A percentile compares a stretch with the other conserved stretches of the same genome.
phyloP scores from a whole-genome alignment of 2,797 vertebrate genomes.

The Bradypodion ventrale region DNA sequence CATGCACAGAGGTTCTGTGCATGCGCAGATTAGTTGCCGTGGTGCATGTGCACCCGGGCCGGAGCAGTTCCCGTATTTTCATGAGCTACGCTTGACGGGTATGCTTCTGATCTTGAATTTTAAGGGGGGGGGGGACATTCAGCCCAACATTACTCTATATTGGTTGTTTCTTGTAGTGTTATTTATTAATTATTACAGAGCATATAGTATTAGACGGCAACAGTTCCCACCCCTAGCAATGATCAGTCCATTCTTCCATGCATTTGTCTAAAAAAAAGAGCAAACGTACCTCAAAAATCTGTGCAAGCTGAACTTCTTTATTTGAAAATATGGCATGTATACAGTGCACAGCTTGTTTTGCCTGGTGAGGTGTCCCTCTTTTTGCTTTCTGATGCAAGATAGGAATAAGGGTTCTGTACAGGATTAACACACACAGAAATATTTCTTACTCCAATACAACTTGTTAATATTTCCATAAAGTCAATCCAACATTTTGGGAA shows the following conservation, averaged over 20 bases:
- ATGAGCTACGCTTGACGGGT: too few relatives aligned
- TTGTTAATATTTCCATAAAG: neutral
- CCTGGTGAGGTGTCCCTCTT: slow-evolving; percentile 97
- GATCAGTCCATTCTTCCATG: neutral
- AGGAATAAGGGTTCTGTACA: slow-evolving; percentile 93
- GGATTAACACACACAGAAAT: slow-evolving; percentile 52
- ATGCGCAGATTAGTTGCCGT: too few relatives aligned
- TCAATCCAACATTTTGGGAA: neutral
- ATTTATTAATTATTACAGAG: neutral
- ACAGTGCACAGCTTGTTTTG: slow-evolving; percentile 98
- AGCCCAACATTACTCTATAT: neutral
- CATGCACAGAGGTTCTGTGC: too few relatives aligned
- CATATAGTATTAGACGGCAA: neutral
- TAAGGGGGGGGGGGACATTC: neutral
- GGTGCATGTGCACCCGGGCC: too few relatives aligned
- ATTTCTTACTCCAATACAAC: neutral
- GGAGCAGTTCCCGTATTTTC: too few relatives aligned
- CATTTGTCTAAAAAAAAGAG: neutral
- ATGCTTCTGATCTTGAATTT: too few relatives aligned
- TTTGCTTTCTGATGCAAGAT: slow-evolving; percentile 99
- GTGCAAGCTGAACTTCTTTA: slow-evolving; percentile 98
- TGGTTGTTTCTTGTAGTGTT: neutral
- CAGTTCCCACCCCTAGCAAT: neutral
- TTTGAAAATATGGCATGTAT: slow-evolving; percentile 99
- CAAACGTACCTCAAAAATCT: slow-evolving; percentile 94